These are phyloP conservation scores for Marmota monax DNA, from an alignment of 2,113 vertebrate species.

Conservation along the genomic window DNA sequence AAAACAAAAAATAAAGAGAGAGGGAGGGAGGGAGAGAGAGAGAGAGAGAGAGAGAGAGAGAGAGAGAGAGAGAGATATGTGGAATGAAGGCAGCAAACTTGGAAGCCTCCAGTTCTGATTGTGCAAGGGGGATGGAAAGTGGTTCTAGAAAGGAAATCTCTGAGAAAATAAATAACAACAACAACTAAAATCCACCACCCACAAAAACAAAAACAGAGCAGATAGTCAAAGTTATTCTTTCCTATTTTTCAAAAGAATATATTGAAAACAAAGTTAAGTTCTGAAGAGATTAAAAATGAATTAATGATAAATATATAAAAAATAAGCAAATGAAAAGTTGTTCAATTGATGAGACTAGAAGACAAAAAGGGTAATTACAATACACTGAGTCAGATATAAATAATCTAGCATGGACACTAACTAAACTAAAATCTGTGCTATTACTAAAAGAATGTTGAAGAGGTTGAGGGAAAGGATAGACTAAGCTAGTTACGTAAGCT, in stretches of 20 bases:
- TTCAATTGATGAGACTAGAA: neutral
- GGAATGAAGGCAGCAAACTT: neutral
- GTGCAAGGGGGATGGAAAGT: fast-evolving
- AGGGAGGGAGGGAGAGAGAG: neutral
- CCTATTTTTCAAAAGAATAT: neutral
- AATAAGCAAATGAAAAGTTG: neutral
- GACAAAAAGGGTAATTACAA: neutral
- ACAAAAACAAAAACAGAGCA: too few species aligned
- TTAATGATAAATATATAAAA: neutral
- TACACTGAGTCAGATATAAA: neutral
- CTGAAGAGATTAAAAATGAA: neutral
- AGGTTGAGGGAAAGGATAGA: neutral
- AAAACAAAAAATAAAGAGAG: neutral
- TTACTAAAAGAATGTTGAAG: neutral
- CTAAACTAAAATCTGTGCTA: neutral
- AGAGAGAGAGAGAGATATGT: too few species aligned
- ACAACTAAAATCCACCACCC: too few species aligned
- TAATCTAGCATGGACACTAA: neutral
- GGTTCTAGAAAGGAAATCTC: neutral
- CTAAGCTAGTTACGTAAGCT: neutral
- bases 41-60: neutral
- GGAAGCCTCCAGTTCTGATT: neutral
- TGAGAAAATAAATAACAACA: neutral
- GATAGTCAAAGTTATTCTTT: neutral
- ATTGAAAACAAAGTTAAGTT: neutral